These are phyloP conservation scores for Trichonephila clavata DNA, from an alignment of 1,140 invertebrate genomes.

Conservation along the genomic window DNA sequence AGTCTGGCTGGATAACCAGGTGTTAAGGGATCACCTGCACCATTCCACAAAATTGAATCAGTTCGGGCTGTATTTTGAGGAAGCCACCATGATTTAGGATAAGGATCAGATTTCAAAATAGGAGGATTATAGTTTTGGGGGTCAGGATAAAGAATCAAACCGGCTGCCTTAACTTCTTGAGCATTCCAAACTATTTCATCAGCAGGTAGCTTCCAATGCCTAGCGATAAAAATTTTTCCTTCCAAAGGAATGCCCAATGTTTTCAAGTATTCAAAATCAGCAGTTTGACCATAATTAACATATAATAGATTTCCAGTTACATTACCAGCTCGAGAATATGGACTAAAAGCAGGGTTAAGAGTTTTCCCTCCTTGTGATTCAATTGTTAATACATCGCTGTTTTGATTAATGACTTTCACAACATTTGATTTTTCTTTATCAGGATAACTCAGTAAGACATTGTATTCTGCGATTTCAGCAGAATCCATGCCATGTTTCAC, in stretches of 20 bases:
- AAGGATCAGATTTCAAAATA: conserved; percentile 79
- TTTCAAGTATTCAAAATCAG: conserved; percentile 77
- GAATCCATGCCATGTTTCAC: conserved; percentile 77
- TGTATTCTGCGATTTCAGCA: conserved; percentile 77
- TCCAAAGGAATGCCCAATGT: conserved; percentile 64
- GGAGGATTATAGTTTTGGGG: conserved; percentile 82
- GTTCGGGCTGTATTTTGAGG: conserved; percentile 82
- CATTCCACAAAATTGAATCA: conserved; percentile 81
- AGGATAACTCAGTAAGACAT: conserved; percentile 78
- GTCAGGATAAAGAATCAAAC: conserved; percentile 83
- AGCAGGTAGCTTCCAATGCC: conserved; percentile 75
- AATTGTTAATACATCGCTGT: conserved; percentile 28
- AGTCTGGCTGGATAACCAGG: conserved; percentile 81
- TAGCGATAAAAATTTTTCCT: conserved; percentile 78
- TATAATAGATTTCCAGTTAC: conserved; percentile 76
- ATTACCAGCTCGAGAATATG: conserved; percentile 77
- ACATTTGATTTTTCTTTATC: conserved; percentile 76
- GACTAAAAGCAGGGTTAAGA: conserved; percentile 69
- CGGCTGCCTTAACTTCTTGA: conserved; percentile 79
- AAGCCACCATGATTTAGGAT: conserved; percentile 82
- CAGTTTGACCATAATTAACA: conserved; percentile 77
- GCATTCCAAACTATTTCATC: conserved; percentile 77
- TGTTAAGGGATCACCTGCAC: conserved; percentile 83
- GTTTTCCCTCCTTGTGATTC: conserved; percentile 14
- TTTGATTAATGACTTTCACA: conserved; percentile 75